Conservation (phyloP, 2,888 invertebrate genomes). For the Junonia oenone region DNA sequence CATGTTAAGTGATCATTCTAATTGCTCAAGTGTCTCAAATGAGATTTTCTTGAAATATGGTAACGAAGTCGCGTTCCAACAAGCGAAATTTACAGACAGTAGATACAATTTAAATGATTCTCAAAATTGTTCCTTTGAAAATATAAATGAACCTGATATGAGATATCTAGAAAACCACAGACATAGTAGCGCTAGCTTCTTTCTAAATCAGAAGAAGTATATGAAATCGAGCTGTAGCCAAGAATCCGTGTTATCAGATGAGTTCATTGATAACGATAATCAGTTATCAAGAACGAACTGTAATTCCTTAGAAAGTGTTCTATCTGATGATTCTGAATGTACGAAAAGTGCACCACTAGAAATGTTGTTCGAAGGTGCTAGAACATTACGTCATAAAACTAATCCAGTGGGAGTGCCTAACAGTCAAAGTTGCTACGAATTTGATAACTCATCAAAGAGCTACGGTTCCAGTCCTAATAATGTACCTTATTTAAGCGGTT, state of each 20-base stretch:
- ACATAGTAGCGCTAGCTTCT: conserved; percentile 89
- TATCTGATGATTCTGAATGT: conserved; percentile 88
- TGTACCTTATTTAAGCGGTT: conserved; percentile 71
- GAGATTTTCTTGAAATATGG: conserved; percentile 74
- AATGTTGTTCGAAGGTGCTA: conserved; percentile 82
- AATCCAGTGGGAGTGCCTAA: conserved; percentile 50
- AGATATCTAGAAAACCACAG: conserved; percentile 78
- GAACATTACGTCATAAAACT: conserved; percentile 58
- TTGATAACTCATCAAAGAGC: conserved; percentile 79
- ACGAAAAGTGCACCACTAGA: conserved; percentile 89
- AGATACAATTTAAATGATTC: conserved; percentile 72
- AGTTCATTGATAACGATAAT: conserved; percentile 77
- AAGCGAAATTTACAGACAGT: conserved; percentile 61
- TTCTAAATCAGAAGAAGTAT: conserved; percentile 83
- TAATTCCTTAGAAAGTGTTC: conserved; percentile 88
- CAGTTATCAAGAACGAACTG: conserved; percentile 83
- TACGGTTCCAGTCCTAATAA: conserved; percentile 83
- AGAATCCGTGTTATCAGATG: conserved; percentile 88
- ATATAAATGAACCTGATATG: conserved; percentile 58
- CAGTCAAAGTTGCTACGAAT: conserved; percentile 74
- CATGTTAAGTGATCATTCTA: conserved; percentile 71
- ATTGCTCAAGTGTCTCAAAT: conserved; percentile 72
- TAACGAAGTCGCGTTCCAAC: conserved; percentile 71
- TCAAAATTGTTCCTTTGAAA: conserved; percentile 70
- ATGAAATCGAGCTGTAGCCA: conserved; percentile 84